Evolutionary conservation across 2,888 invertebrate species (phyloP).

Genomic region (Eucera pruinosa): DNA sequence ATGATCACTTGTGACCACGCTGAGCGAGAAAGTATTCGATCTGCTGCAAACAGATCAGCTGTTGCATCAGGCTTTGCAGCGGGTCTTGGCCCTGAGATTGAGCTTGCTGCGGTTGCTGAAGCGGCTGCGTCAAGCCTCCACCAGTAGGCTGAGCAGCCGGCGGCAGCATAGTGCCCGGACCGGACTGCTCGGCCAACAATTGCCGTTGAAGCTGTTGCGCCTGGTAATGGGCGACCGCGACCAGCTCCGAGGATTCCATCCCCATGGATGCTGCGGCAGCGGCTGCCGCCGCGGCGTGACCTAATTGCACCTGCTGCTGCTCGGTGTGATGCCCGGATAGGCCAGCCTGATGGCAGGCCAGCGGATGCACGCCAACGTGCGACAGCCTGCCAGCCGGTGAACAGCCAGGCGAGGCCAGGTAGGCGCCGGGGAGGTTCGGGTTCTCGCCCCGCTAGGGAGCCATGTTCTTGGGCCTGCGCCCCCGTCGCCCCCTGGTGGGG

Average conservation of each 20-base stretch:
- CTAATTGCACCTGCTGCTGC: slow-evolving; percentile 73
- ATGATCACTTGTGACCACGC: slow-evolving; percentile 77
- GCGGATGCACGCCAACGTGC: slow-evolving; percentile 74
- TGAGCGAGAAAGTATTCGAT: slow-evolving; percentile 81
- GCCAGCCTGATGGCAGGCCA: slow-evolving; percentile 67
- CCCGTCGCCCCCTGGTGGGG: slow-evolving; percentile 84
- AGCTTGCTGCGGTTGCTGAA: slow-evolving; percentile 77
- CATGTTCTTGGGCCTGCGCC: slow-evolving; percentile 85
- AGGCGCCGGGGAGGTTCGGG: slow-evolving; percentile 80
- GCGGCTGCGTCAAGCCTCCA: slow-evolving; percentile 78
- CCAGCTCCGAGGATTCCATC: slow-evolving; percentile 77
- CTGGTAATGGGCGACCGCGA: slow-evolving; percentile 75
- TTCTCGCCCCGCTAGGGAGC: slow-evolving; percentile 85
- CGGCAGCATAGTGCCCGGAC: slow-evolving; percentile 67
- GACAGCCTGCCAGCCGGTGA: slow-evolving; percentile 73
- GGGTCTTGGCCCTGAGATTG: slow-evolving; percentile 78
- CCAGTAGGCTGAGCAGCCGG: slow-evolving; percentile 75
- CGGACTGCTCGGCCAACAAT: slow-evolving; percentile 73
- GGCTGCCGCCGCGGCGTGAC: slow-evolving; percentile 63
- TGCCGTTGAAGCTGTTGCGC: slow-evolving; percentile 75
- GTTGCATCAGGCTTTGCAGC: slow-evolving; percentile 82
- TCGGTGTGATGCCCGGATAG: slow-evolving; percentile 57
- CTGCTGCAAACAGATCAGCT: slow-evolving; percentile 80
- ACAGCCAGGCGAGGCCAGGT: slow-evolving; percentile 74
- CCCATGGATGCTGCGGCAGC: slow-evolving; percentile 74